phyloP scores from a whole-genome alignment of 2,888 invertebrate genomes.

The Cantharis flavilabris region DNA sequence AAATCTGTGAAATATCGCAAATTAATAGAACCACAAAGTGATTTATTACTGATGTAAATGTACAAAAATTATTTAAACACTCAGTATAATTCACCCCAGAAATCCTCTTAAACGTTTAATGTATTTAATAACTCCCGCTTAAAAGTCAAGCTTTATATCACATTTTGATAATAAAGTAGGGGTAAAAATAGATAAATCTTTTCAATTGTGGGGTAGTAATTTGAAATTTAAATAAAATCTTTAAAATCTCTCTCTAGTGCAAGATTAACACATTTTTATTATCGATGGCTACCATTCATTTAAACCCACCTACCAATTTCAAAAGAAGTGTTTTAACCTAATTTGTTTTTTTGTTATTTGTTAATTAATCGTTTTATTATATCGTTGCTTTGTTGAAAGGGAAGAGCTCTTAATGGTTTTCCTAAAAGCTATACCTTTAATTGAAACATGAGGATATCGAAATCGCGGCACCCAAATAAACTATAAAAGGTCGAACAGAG shows the following conservation, averaged over 20 bases:
- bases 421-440: neutral
- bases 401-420: neutral
- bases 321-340: neutral
- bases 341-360: neutral
- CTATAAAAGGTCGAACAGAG: neutral
- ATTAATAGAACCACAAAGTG: neutral
- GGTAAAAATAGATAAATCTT: neutral
- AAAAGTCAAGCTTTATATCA: neutral
- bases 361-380: neutral
- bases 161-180: neutral
- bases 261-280: neutral
- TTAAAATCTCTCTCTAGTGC: neutral
- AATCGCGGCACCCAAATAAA: neutral
- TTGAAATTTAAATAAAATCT: neutral
- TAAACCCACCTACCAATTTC: neutral
- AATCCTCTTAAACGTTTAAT: neutral
- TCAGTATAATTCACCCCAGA: neutral
- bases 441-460: neutral
- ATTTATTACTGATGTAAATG: neutral
- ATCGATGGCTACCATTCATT: neutral
- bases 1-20: neutral
- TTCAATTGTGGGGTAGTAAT: neutral
- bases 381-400: neutral
- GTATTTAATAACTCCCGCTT: neutral
- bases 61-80: neutral